Percentiles rank a stretch among this genome's conserved stretches.
Conservation (phyloP, 2,797 vertebrate species). For the Pempheris klunzingeri region DNA sequence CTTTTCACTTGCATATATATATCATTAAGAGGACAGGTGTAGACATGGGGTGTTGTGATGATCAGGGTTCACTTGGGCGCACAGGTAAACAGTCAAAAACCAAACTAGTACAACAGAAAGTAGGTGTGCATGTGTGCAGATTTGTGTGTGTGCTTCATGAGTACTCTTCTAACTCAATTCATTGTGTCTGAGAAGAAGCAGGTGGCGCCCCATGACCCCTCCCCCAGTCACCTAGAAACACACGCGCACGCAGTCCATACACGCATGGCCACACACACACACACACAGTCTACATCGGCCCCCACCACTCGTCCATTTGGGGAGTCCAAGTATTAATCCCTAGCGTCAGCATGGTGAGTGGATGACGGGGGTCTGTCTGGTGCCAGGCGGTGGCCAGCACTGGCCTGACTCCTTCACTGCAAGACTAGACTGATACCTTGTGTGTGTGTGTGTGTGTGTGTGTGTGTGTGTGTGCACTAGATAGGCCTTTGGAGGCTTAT, state of each 20-base stretch:
- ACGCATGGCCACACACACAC: conserved; percentile 1
- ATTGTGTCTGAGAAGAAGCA: conserved; percentile 83
- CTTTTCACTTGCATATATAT: no score
- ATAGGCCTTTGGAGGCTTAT: conserved; percentile 53
- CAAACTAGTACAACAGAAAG: background rate
- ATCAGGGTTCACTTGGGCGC: background rate
- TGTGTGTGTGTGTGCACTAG: conserved; percentile 24
- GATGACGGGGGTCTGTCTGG: conserved; percentile 83
- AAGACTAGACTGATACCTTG: conserved; percentile 39
- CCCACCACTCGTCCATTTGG: conserved; percentile 54
- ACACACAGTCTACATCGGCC: conserved; percentile 38
- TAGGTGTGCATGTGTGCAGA: background rate
- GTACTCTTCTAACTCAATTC: conserved; percentile 53
- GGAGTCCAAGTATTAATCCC: conserved; percentile 81
- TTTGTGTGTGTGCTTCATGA: conserved; percentile 12
- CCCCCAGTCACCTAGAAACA: conserved; percentile 73
- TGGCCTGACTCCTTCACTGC: conserved; percentile 76
- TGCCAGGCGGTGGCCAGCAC: conserved; percentile 82
- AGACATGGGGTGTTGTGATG: background rate
- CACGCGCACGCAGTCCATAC: background rate
- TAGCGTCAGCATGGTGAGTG: conserved; percentile 82
- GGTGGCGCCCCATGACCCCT: conserved; percentile 77
- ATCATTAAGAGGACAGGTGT: background rate
- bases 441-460: conserved; percentile 43
- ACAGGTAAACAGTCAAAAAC: background rate